Evolutionary conservation across 2,888 invertebrate species (phyloP).

Genomic region (Coleophora flavipennella): DNA sequence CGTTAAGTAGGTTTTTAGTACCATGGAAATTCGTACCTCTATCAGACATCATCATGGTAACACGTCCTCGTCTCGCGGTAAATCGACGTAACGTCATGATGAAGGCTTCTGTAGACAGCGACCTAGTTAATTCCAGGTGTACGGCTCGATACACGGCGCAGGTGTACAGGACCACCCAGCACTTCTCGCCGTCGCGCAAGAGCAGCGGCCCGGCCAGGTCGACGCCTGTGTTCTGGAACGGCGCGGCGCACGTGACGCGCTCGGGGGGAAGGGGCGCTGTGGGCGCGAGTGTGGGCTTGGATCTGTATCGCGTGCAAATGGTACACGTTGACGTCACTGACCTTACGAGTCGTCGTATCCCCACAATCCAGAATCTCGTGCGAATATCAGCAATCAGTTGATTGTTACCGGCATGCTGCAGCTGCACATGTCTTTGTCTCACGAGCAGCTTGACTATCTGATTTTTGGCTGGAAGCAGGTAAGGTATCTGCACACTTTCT

Average conservation of each 20-base stretch:
- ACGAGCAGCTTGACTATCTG: background rate
- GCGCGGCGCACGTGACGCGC: background rate
- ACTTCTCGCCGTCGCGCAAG: constrained; percentile 2
- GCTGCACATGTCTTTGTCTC: background rate
- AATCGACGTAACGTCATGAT: constrained; percentile 7
- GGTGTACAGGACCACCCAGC: constrained; percentile 7
- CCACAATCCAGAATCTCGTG: constrained; percentile 3
- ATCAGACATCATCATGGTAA: constrained; percentile 2
- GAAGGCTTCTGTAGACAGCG: constrained; percentile 8
- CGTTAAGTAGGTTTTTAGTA: constrained; percentile 1
- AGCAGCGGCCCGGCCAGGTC: constrained; percentile 4
- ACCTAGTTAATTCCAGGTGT: constrained; percentile 6
- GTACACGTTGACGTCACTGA: background rate
- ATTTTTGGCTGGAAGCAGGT: background rate
- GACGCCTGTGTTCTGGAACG: constrained; percentile 5
- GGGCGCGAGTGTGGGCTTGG: background rate
- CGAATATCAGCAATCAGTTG: background rate
- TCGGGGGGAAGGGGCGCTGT: constrained; percentile 1
- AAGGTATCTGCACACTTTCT: background rate
- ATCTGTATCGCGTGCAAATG: background rate
- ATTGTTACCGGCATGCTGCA: constrained; percentile 2
- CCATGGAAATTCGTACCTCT: constrained; percentile 9
- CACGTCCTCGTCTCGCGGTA: constrained; percentile 7
- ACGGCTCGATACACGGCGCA: constrained; percentile 10
- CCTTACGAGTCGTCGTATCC: constrained; percentile 3